Evolutionary conservation across 2,113 vertebrate genomes (phyloP).

Genomic region (Oncorhynchus keta): DNA sequence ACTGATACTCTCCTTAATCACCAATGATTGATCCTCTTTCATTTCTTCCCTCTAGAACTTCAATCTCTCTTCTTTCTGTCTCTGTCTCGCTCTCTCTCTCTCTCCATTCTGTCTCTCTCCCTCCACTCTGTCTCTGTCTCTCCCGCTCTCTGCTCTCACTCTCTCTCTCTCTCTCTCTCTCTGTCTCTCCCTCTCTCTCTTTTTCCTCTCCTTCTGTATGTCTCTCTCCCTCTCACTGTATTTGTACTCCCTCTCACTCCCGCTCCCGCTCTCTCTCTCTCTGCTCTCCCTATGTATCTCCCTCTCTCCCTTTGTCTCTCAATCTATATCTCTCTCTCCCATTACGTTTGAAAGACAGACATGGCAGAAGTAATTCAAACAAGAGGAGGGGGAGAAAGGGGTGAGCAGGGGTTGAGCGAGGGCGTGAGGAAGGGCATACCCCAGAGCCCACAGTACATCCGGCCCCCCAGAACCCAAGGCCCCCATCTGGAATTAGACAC

Average conservation of each 20-base stretch:
- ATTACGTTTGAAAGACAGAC: not conserved
- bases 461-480: constrained; percentile 59
- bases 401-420: constrained; percentile 6
- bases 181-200: too few relatives aligned
- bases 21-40: not conserved
- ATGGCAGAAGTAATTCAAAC: not conserved
- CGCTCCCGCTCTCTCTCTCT: too few relatives aligned
- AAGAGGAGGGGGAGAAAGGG: not conserved
- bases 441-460: constrained; percentile 57
- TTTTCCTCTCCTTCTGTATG: too few relatives aligned
- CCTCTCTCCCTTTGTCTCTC: too few relatives aligned
- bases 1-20: not conserved
- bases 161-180: too few relatives aligned
- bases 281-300: too few relatives aligned
- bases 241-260: too few relatives aligned
- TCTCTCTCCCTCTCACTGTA: too few relatives aligned
- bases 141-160: not conserved
- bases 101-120: not conserved
- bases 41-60: not conserved
- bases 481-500: constrained; percentile 58
- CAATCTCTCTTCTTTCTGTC: not conserved
- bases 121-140: not conserved
- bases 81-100: not conserved
- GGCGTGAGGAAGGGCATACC: constrained; percentile 53
- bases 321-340: too few relatives aligned